Evolutionary conservation across 2,888 invertebrate genomes (phyloP).

Genomic region (Mactromeris polynyma): DNA sequence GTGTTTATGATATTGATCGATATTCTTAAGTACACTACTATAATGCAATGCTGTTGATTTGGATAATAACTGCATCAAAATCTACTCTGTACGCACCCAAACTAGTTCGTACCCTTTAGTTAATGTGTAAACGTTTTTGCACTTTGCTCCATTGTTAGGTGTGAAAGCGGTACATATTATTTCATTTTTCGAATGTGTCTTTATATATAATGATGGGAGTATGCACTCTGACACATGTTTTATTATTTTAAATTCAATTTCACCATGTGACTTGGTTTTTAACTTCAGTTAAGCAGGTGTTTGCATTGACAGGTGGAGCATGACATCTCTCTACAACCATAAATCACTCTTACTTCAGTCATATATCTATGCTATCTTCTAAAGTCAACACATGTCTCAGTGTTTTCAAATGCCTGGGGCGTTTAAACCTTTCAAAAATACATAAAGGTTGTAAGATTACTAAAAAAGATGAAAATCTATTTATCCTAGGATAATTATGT

Average conservation of each 20-base stretch:
- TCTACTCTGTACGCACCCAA: neutral
- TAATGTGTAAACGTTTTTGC: neutral
- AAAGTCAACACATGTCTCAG: constrained; percentile 1
- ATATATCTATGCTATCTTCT: neutral
- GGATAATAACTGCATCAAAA: neutral
- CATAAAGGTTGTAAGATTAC: no score
- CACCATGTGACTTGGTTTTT: no score
- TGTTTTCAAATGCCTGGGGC: neutral
- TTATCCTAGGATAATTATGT: neutral
- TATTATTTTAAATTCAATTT: no score
- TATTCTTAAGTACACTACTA: neutral
- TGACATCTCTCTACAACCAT: neutral
- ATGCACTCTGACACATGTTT: no score
- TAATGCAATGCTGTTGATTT: neutral
- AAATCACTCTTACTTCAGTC: neutral
- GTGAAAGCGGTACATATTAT: no score
- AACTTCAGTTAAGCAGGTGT: constrained; percentile 4
- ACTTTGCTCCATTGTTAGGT: no score
- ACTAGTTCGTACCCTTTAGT: neutral
- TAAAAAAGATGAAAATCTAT: neutral
- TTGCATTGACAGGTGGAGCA: neutral
- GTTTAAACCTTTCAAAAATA: neutral
- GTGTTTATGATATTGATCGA: neutral
- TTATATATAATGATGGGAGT: no score
- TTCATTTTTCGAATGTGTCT: no score